These are phyloP conservation scores for Molossus alvarezi DNA, from an alignment of 2,797 vertebrate species.

Conservation along the genomic window DNA sequence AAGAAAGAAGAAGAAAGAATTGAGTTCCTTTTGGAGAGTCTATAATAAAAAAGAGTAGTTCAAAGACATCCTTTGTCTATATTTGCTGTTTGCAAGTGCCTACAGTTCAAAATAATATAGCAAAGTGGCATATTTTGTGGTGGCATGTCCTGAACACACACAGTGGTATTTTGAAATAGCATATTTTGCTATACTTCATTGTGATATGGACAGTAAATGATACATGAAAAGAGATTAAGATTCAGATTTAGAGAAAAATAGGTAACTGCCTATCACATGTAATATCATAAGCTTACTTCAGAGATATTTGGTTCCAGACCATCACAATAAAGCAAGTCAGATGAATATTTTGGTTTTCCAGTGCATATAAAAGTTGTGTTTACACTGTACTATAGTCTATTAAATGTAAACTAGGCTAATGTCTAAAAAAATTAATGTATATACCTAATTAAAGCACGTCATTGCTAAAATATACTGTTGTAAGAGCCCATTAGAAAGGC, in stretches of 20 bases:
- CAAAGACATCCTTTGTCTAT: not conserved
- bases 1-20: not conserved
- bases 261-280: not conserved
- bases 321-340: not conserved
- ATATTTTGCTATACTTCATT: not conserved
- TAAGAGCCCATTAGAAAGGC: not conserved
- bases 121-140: not conserved
- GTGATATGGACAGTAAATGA: not conserved
- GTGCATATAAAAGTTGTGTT: not conserved
- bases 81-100: not conserved
- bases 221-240: not conserved
- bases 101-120: not conserved
- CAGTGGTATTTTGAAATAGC: not conserved
- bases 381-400: not conserved
- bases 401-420: not conserved
- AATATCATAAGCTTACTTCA: not conserved
- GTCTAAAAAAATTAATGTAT: not conserved
- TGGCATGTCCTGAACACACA: not conserved
- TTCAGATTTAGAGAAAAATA: slow-evolving; percentile 28
- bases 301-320: not conserved
- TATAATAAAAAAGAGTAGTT: not conserved
- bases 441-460: not conserved
- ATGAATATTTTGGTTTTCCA: not conserved
- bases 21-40: not conserved
- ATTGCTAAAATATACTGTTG: not conserved